phyloP scores from a whole-genome alignment of 2,113 vertebrate species.

The Furnarius figulus region DNA sequence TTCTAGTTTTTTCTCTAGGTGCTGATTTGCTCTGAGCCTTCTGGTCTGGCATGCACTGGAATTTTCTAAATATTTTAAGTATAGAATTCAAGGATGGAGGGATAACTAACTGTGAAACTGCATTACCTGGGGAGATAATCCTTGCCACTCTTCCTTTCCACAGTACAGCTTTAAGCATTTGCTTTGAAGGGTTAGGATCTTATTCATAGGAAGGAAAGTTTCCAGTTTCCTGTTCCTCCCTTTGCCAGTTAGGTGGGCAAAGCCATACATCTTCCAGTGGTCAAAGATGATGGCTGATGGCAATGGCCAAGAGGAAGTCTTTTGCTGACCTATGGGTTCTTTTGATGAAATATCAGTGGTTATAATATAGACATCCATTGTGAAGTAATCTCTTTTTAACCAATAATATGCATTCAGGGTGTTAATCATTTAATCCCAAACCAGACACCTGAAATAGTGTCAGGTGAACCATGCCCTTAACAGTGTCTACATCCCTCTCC shows the following conservation, averaged over 20 bases:
- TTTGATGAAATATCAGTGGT: not conserved
- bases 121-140: not conserved
- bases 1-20: not conserved
- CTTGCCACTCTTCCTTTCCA: not conserved
- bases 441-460: not conserved
- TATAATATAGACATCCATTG: not conserved
- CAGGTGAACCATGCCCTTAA: not conserved
- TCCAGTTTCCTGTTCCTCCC: not conserved
- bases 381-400: not conserved
- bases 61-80: not conserved
- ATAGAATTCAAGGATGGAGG: not conserved
- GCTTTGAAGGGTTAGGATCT: not conserved
- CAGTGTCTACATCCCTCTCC: not conserved
- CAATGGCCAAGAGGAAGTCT: not conserved
- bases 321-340: not conserved
- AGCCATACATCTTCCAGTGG: not conserved
- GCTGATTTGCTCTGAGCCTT: not conserved
- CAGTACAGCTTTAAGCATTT: not conserved
- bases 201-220: not conserved
- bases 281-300: not conserved
- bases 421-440: not conserved
- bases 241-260: not conserved
- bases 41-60: not conserved
- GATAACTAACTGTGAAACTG: not conserved
- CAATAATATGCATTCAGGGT: not conserved